Evolutionary conservation across 1,140 invertebrate genomes (phyloP).

Genomic region (Mactra quadrangularis): DNA sequence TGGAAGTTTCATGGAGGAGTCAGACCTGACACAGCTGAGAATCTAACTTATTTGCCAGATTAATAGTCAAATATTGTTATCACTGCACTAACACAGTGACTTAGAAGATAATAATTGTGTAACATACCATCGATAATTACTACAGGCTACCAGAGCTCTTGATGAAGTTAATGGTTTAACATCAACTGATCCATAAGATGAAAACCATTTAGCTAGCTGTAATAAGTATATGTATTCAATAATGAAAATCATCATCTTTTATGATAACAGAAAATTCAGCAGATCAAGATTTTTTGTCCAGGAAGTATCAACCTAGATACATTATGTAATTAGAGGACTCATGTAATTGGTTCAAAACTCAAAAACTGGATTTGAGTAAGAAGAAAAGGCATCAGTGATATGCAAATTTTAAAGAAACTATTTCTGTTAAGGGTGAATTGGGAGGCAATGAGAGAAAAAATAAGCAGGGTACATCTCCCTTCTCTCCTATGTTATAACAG

Average conservation of each 20-base stretch:
- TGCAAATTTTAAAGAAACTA: too few species aligned
- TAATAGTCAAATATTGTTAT: neutral
- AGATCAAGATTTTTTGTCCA: neutral
- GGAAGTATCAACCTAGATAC: neutral
- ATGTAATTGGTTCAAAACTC: neutral
- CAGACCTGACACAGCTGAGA: neutral
- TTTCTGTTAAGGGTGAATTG: too few species aligned
- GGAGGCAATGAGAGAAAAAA: too few species aligned
- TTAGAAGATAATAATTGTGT: neutral
- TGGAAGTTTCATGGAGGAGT: neutral
- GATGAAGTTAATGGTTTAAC: slow-evolving; percentile 14
- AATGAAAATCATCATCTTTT: neutral
- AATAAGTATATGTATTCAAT: slow-evolving; percentile 7
- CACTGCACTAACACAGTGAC: neutral
- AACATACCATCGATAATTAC: slow-evolving; percentile 46
- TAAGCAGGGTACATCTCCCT: too few species aligned
- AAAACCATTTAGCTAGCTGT: slow-evolving; percentile 62
- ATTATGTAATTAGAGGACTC: neutral
- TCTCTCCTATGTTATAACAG: too few species aligned
- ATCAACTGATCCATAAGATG: slow-evolving; percentile 62
- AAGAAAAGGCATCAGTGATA: too few species aligned
- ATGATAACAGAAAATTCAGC: neutral
- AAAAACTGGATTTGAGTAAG: too few species aligned
- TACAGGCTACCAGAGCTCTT: slow-evolving; percentile 36
- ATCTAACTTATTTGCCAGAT: neutral